Conservation (phyloP, 1,140 invertebrate species). For the Triops longicaudatus region DNA sequence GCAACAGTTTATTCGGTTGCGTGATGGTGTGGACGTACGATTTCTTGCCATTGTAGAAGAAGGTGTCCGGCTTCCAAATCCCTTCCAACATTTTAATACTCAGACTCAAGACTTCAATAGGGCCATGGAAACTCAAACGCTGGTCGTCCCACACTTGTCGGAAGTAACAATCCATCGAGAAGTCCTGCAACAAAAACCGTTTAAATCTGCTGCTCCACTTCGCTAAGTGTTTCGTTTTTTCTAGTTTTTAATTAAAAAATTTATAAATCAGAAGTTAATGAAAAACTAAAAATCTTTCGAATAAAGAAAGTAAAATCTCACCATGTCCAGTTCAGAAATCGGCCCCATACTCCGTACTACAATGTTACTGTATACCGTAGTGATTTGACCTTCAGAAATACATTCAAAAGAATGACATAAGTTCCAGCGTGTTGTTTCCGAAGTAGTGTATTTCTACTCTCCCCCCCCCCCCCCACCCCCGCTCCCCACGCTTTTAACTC, state of each 20-base stretch:
- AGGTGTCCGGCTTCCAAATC: conserved; percentile 93
- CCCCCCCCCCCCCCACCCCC: too few relatives aligned
- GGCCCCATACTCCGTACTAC: conserved; percentile 90
- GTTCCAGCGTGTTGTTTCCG: not conserved
- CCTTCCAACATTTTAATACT: conserved; percentile 84
- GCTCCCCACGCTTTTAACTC: not conserved
- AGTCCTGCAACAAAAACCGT: conserved; percentile 55
- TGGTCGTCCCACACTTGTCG: conserved; percentile 78
- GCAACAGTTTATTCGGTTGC: conserved; percentile 82
- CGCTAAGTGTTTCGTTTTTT: too few relatives aligned
- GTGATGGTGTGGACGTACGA: conserved; percentile 93
- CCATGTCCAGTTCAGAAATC: conserved; percentile 91
- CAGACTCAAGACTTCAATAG: conserved; percentile 61
- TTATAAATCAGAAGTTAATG: too few relatives aligned
- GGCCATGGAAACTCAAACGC: conserved; percentile 60
- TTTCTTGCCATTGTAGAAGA: conserved; percentile 85
- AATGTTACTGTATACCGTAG: conserved; percentile 84
- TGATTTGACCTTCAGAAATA: conserved; percentile 58
- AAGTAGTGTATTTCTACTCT: not conserved
- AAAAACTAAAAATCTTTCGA: too few relatives aligned
- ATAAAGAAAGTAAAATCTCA: conserved; percentile 40
- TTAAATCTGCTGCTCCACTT: too few relatives aligned
- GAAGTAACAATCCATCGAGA: conserved; percentile 96
- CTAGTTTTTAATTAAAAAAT: too few relatives aligned
- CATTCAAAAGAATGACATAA: not conserved